Percentiles rank a stretch among this genome's conserved stretches.
phyloP scores from a whole-genome alignment of 53 echinoderm and acorn worm genomes.

The Holothuria scabra region DNA sequence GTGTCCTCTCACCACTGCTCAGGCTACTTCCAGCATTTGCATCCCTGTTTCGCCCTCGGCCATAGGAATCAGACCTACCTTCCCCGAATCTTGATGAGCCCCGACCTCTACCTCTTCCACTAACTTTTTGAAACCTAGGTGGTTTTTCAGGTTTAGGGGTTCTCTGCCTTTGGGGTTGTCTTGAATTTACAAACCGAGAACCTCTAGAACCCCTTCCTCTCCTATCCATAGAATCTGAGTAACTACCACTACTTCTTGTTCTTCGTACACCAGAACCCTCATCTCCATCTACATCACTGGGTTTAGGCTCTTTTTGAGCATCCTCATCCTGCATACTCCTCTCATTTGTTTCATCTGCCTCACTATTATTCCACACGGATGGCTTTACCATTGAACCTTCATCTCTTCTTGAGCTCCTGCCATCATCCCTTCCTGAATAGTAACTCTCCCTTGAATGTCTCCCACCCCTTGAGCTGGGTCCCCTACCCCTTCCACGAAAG shows the following conservation, averaged over 20 bases:
- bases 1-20: conserved; percentile 67
- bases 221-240: conserved; percentile 33
- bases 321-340: conserved; percentile 9
- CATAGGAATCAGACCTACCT: conserved; percentile 40
- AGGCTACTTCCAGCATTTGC: conserved; percentile 50
- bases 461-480: conserved; percentile 62
- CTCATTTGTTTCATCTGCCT: conserved; percentile 33
- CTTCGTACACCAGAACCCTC: conserved; percentile 26
- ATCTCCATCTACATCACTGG: conserved; percentile 23
- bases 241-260: conserved; percentile 21
- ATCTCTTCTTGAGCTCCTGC: conserved; percentile 46
- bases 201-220: conserved; percentile 30
- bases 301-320: conserved; percentile 13
- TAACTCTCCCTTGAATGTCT: conserved; percentile 45
- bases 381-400: conserved; percentile 39
- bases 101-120: conserved; percentile 74
- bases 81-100: conserved; percentile 42
- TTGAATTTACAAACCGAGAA: conserved; percentile 21
- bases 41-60: conserved; percentile 44
- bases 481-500: conserved; percentile 58
- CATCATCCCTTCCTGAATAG: conserved; percentile 36
- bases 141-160: conserved; percentile 76
- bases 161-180: conserved; percentile 24
- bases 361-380: conserved; percentile 39
- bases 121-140: conserved; percentile 83